Evolutionary conservation across 1,140 invertebrate species (phyloP).

Genomic region (Drosophila gunungcola): DNA sequence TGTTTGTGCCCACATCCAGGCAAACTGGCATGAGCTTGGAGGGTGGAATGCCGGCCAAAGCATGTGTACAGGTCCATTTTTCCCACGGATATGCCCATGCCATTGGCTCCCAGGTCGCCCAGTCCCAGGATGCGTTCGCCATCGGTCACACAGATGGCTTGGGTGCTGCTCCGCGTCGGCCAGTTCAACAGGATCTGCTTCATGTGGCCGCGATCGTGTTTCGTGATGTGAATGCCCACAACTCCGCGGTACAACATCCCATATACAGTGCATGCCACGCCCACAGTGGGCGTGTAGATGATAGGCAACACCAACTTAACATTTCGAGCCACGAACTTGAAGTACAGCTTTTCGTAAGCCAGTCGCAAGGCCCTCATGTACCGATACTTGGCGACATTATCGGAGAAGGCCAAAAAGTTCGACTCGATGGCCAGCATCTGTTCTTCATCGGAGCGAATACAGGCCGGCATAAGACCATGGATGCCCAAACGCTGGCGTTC

Average conservation of each 20-base stretch:
- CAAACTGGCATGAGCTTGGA: conserved; percentile 94
- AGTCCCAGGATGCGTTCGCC: conserved; percentile 97
- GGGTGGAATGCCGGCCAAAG: conserved; percentile 95
- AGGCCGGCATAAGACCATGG: conserved; percentile 92
- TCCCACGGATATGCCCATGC: conserved; percentile 99
- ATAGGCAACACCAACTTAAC: conserved; percentile 94
- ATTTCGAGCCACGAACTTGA: conserved; percentile 94
- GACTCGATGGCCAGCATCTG: conserved; percentile 91
- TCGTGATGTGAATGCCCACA: conserved; percentile 97
- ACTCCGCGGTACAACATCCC: conserved; percentile 85
- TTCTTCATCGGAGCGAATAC: conserved; percentile 93
- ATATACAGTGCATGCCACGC: conserved; percentile 89
- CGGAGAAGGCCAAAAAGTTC: conserved; percentile 89
- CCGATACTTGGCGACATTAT: conserved; percentile 93
- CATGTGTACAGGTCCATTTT: conserved; percentile 97
- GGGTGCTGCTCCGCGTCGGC: conserved; percentile 87
- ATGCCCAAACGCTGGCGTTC: conserved; percentile 85
- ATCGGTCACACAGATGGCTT: conserved; percentile 97
- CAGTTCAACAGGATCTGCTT: conserved; percentile 89
- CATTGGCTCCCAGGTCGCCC: conserved; percentile 96
- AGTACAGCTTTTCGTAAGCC: conserved; percentile 97
- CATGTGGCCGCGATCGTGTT: conserved; percentile 96
- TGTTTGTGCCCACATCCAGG: conserved; percentile 97
- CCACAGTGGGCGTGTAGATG: conserved; percentile 85
- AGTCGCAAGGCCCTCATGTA: conserved; percentile 92